Conservation (phyloP, 2,797 vertebrate species). For the Anableps anableps region DNA sequence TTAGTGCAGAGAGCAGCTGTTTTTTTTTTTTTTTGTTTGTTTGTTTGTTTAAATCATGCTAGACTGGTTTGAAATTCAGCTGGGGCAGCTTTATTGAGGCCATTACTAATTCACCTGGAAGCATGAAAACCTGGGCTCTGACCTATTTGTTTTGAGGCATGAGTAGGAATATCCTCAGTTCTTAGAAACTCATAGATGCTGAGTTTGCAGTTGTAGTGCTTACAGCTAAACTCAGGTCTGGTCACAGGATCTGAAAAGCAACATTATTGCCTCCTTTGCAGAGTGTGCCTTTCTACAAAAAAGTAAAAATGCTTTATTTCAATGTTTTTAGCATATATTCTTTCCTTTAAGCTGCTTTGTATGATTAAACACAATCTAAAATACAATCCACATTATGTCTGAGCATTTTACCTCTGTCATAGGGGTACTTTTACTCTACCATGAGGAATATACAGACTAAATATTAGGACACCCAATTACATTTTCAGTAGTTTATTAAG, state of each 20-base stretch:
- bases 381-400: neutral
- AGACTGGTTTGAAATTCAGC: neutral
- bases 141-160: neutral
- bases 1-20: neutral
- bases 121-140: neutral
- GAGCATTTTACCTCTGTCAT: neutral
- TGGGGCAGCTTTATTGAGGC: neutral
- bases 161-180: neutral
- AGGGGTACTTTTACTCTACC: neutral
- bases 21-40: neutral
- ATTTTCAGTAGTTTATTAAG: neutral
- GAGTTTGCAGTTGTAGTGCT: neutral
- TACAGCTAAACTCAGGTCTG: neutral
- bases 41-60: neutral
- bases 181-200: neutral
- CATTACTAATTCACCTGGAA: neutral
- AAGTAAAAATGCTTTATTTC: neutral
- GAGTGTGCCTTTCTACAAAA: neutral
- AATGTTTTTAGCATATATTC: neutral
- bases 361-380: neutral
- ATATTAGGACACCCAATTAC: neutral
- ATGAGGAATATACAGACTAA: neutral
- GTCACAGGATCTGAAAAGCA: neutral
- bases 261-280: neutral
- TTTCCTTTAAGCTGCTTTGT: neutral